Conservation (phyloP, 2,797 vertebrate species). For the Chelonia mydas region DNA sequence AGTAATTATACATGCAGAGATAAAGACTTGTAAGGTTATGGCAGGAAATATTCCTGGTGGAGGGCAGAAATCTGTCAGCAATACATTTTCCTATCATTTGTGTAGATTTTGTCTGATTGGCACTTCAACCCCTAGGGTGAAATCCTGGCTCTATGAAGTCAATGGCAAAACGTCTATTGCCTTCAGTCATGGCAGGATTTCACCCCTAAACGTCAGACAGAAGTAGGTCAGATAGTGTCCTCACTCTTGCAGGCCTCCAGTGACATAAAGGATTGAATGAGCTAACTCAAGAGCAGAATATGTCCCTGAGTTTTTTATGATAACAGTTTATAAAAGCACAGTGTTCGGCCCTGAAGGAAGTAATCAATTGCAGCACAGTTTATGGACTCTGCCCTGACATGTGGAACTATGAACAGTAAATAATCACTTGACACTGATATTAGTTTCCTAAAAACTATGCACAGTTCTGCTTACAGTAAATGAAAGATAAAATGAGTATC, state of each 20-base stretch:
- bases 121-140: neutral
- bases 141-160: neutral
- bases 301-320: neutral
- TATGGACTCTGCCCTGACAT: slow-evolving; percentile 42
- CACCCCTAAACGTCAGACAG: too few relatives aligned
- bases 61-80: neutral
- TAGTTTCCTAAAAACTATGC: neutral
- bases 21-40: neutral
- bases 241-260: neutral
- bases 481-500: neutral
- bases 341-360: neutral
- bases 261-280: neutral
- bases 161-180: neutral
- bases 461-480: neutral
- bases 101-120: neutral
- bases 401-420: neutral
- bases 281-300: neutral
- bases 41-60: neutral
- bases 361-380: neutral
- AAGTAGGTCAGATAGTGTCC: accelerated
- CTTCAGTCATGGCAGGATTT: neutral
- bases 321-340: neutral
- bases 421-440: neutral
- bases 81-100: accelerated
- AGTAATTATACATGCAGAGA: neutral